Conservation (phyloP, 2,888 invertebrate genomes). For the Nomada hirtipes region DNA sequence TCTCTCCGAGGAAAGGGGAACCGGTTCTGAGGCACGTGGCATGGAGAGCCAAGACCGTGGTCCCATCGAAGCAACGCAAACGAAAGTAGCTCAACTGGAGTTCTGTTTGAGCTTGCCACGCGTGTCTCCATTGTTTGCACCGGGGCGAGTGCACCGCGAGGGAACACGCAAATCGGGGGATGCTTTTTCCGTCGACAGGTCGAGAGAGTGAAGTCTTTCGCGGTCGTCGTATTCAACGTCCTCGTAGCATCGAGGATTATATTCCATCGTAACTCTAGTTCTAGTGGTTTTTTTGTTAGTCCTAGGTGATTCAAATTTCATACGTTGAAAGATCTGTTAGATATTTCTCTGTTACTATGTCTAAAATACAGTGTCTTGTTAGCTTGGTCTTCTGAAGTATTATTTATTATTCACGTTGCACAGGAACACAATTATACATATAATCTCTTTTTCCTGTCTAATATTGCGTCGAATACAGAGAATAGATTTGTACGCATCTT, state of each 20-base stretch:
- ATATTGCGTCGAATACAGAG: background rate
- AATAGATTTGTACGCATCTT: slow-evolving; percentile 56
- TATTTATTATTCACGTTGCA: too few relatives aligned
- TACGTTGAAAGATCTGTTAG: too few relatives aligned
- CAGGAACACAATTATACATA: too few relatives aligned
- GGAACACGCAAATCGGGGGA: slow-evolving; percentile 32
- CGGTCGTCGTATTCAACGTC: slow-evolving; percentile 24
- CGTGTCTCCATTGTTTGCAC: slow-evolving; percentile 45
- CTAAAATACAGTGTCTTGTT: too few relatives aligned
- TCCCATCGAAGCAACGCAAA: slow-evolving; percentile 31
- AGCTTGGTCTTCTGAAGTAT: too few relatives aligned
- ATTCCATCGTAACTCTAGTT: too few relatives aligned
- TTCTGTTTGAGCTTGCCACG: slow-evolving; percentile 36
- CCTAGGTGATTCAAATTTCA: too few relatives aligned
- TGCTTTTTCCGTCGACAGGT: slow-evolving; percentile 30
- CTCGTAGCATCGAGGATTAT: slow-evolving; percentile 42
- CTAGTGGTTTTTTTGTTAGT: too few relatives aligned
- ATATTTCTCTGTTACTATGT: too few relatives aligned
- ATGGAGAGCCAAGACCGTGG: slow-evolving; percentile 23
- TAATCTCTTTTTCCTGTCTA: background rate
- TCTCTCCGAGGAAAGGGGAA: slow-evolving; percentile 11
- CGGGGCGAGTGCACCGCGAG: background rate
- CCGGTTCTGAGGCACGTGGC: slow-evolving; percentile 54
- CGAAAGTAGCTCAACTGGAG: slow-evolving; percentile 39
- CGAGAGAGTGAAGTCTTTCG: slow-evolving; percentile 43